Evolutionary conservation across 2,888 invertebrate genomes (phyloP).

Genomic region (Morpho achilles): DNA sequence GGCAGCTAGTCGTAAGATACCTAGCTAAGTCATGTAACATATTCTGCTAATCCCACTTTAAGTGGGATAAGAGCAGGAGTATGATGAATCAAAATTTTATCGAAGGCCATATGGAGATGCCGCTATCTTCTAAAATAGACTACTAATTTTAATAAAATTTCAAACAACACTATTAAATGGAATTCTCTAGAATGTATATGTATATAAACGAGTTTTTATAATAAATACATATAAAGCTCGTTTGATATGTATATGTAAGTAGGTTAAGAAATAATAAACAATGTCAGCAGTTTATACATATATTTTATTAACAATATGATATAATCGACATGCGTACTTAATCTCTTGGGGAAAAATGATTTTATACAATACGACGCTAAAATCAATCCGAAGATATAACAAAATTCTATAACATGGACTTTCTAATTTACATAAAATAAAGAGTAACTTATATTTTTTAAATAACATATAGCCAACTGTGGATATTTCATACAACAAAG

Average conservation of each 20-base stretch:
- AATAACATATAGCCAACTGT: conserved; percentile 29
- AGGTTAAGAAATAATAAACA: conserved; percentile 27
- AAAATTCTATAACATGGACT: conserved; percentile 40
- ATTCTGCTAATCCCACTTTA: no score
- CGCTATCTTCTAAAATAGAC: no score
- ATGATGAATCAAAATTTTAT: no score
- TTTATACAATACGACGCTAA: conserved; percentile 58
- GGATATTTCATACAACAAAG: conserved; percentile 15
- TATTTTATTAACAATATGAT: conserved; percentile 78
- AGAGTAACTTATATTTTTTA: conserved; percentile 25
- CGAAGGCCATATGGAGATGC: no score
- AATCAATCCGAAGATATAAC: conserved; percentile 35
- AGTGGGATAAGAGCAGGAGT: no score
- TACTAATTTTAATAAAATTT: no score
- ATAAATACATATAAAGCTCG: neutral
- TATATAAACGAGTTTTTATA: conserved; percentile 3
- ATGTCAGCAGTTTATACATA: conserved; percentile 71
- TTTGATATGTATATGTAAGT: neutral
- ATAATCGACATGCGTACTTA: conserved; percentile 73
- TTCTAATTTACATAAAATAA: conserved; percentile 36
- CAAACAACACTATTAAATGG: neutral
- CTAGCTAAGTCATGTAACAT: no score
- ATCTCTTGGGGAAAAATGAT: conserved; percentile 62
- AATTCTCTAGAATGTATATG: conserved; percentile 1
- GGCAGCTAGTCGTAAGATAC: no score